Conservation (phyloP, 2,888 invertebrate genomes). For the Orchesellides sinensis region DNA sequence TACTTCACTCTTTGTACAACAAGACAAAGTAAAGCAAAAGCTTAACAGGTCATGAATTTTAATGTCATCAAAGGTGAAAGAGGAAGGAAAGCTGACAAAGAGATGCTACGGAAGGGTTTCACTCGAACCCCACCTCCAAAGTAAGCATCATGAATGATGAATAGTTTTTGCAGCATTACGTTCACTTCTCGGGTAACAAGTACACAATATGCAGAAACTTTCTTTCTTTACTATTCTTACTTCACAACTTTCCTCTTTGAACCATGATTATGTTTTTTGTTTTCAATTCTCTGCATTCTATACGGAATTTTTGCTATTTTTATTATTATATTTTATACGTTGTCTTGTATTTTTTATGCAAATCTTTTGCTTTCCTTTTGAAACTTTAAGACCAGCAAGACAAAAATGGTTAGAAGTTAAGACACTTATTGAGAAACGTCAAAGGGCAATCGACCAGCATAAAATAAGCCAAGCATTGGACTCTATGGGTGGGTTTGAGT, state of each 20-base stretch:
- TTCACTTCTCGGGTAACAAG: background rate
- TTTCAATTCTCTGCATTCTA: background rate
- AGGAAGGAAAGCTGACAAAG: conserved; percentile 70
- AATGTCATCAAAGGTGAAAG: conserved; percentile 69
- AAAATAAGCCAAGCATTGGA: conserved; percentile 59
- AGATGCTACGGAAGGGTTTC: conserved; percentile 87
- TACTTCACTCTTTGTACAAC: conserved; percentile 43
- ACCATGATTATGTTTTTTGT: conserved; percentile 26
- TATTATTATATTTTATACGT: background rate
- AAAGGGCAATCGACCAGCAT: conserved; percentile 71
- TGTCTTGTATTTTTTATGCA: conserved; percentile 31
- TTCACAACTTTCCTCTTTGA: conserved; percentile 31
- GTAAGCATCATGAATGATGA: conserved; percentile 69
- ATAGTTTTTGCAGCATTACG: conserved; percentile 26
- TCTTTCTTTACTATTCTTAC: conserved; percentile 7
- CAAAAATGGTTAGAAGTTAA: conserved; percentile 75
- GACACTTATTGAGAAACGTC: conserved; percentile 73
- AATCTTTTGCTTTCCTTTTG: conserved; percentile 19
- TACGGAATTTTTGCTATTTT: background rate
- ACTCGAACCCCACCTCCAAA: conserved; percentile 82
- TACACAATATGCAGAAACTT: conserved; percentile 1
- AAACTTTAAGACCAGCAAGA: conserved; percentile 70
- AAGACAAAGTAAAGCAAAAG: conserved; percentile 55
- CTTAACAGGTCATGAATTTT: conserved; percentile 69
- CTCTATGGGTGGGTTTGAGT: conserved; percentile 68